phyloP scores from a whole-genome alignment of 2,113 vertebrate species.

The Platysternon megacephalum region DNA sequence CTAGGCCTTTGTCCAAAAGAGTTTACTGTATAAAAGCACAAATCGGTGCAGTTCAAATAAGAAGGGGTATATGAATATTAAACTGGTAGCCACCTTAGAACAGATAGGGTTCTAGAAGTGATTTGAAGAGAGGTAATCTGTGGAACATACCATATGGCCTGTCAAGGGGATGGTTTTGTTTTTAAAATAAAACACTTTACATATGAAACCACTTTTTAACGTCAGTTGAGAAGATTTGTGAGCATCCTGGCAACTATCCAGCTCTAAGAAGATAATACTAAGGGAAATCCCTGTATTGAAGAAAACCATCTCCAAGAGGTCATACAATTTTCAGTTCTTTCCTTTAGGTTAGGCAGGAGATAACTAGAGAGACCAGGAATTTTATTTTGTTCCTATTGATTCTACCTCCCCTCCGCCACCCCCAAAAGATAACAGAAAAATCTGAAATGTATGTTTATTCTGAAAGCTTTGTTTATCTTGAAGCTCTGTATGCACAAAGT shows the following conservation, averaged over 20 bases:
- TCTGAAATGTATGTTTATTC: conserved; percentile 18
- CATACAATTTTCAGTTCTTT: not conserved
- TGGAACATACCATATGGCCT: not conserved
- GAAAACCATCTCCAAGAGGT: not conserved
- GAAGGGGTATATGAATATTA: not conserved
- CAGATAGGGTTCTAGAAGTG: not conserved
- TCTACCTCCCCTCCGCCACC: not conserved
- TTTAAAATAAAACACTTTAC: not conserved
- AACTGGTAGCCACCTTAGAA: not conserved
- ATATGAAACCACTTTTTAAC: not conserved
- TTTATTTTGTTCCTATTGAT: conserved; percentile 15
- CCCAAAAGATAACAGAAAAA: conserved; percentile 17
- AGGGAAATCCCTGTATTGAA: not conserved
- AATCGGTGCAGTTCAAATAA: not conserved
- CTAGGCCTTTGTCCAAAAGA: not conserved
- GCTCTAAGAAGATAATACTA: not conserved
- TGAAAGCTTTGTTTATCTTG: conserved; percentile 26
- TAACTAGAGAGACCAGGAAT: not conserved
- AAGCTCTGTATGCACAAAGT: conserved; percentile 33
- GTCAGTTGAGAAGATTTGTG: not conserved
- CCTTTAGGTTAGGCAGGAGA: conserved; percentile 1
- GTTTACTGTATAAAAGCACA: not conserved
- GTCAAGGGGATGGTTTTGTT: not conserved
- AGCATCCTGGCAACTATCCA: not conserved
- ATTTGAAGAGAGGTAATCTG: not conserved